Conservation (phyloP, 2,113 vertebrate genomes). For the Alligator mississippiensis region DNA sequence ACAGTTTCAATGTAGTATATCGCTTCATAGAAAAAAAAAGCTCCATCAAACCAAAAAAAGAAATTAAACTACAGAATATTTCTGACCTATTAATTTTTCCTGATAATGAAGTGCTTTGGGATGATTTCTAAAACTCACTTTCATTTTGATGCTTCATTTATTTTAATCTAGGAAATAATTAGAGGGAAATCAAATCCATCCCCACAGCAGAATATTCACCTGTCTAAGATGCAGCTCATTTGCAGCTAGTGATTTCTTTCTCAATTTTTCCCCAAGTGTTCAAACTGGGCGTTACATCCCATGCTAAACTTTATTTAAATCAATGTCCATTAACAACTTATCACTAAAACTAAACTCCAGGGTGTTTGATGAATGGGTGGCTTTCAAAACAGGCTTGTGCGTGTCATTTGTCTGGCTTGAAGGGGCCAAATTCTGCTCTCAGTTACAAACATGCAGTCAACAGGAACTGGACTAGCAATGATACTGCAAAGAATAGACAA, state of each 20-base stretch:
- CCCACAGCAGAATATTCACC: constrained; percentile 68
- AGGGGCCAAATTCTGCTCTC: not conserved
- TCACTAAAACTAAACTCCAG: not conserved
- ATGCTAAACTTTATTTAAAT: constrained; percentile 34
- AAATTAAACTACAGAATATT: constrained; percentile 46
- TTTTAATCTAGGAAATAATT: constrained; percentile 80
- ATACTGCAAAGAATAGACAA: not conserved
- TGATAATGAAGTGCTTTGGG: constrained; percentile 68
- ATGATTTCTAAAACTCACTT: constrained; percentile 67
- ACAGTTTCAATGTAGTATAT: not conserved
- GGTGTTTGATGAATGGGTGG: not conserved
- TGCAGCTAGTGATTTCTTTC: not conserved
- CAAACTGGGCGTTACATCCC: not conserved
- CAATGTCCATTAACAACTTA: constrained; percentile 21
- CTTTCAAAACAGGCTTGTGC: not conserved
- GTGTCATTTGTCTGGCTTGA: not conserved
- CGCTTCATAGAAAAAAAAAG: not conserved
- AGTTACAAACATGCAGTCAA: not conserved
- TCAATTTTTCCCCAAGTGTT: constrained; percentile 5
- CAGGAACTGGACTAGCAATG: not conserved
- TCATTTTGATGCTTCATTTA: constrained; percentile 75
- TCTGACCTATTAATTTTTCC: constrained; percentile 61
- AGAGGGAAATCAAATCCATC: constrained; percentile 73
- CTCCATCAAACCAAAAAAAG: constrained; percentile 40
- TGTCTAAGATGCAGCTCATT: constrained; percentile 19